Conservation (phyloP, 2,113 vertebrate genomes). For the Gnathonemus echidnorhynchus region DNA sequence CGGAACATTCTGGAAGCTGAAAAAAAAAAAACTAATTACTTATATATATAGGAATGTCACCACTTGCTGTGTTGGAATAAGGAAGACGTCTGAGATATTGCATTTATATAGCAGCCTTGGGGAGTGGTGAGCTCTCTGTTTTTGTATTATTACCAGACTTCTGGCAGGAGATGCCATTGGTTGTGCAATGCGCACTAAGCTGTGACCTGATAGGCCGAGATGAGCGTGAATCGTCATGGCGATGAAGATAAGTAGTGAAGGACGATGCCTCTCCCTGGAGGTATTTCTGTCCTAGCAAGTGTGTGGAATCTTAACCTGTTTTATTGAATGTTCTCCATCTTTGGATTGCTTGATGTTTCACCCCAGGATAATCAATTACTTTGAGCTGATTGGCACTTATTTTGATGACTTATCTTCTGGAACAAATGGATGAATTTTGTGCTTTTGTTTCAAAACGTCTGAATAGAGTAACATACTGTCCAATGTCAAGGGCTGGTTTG, state of each 20-base stretch:
- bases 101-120: background rate
- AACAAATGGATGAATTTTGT: background rate
- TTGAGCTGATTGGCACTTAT: background rate
- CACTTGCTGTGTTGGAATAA: background rate
- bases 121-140: background rate
- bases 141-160: constrained; percentile 6
- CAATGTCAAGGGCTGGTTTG: background rate
- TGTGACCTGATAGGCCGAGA: background rate
- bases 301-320: background rate
- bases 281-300: background rate
- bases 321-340: background rate
- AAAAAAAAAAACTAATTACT: background rate
- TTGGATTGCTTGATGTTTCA: background rate
- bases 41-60: background rate
- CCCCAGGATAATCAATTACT: background rate
- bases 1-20: background rate
- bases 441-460: background rate
- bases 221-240: background rate
- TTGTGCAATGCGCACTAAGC: background rate
- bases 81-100: background rate
- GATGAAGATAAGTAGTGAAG: background rate
- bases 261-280: background rate
- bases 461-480: background rate
- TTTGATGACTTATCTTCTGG: background rate
- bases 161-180: background rate